Evolutionary conservation across 2,113 vertebrate species (phyloP).

Genomic region (Hoplias malabaricus): DNA sequence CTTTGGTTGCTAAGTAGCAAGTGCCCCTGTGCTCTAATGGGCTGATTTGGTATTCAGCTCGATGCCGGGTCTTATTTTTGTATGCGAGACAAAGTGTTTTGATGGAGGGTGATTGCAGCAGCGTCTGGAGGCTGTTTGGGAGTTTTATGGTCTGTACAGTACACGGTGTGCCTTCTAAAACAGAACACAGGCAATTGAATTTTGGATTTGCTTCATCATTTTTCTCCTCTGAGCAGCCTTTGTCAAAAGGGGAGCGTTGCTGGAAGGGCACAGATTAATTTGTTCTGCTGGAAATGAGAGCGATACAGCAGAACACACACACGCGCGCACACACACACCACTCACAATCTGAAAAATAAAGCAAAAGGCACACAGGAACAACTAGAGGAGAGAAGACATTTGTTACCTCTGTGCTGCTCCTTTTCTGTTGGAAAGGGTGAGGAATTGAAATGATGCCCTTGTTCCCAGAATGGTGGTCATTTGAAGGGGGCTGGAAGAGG

Average conservation of each 20-base stretch:
- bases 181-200: conserved; percentile 89
- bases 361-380: conserved; percentile 23
- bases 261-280: conserved; percentile 78
- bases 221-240: conserved; percentile 77
- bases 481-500: not conserved
- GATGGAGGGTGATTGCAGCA: conserved; percentile 98
- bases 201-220: conserved; percentile 88
- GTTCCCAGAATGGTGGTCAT: not conserved
- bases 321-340: not conserved
- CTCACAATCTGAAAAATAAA: conserved; percentile 33
- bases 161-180: conserved; percentile 90
- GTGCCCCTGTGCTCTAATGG: conserved; percentile 94
- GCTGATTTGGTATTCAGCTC: conserved; percentile 97
- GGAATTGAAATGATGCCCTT: conserved; percentile 36
- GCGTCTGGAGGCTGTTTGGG: conserved; percentile 92
- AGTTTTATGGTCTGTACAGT: conserved; percentile 98
- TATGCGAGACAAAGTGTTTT: conserved; percentile 99
- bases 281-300: conserved; percentile 72
- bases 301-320: conserved; percentile 62
- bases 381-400: conserved; percentile 19
- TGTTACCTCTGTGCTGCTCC: conserved; percentile 19
- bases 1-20: conserved; percentile 96
- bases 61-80: conserved; percentile 95
- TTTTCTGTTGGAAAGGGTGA: conserved; percentile 5
- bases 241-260: conserved; percentile 72